Conservation (phyloP, 2,888 invertebrate species). For the Mesoligia furuncula region DNA sequence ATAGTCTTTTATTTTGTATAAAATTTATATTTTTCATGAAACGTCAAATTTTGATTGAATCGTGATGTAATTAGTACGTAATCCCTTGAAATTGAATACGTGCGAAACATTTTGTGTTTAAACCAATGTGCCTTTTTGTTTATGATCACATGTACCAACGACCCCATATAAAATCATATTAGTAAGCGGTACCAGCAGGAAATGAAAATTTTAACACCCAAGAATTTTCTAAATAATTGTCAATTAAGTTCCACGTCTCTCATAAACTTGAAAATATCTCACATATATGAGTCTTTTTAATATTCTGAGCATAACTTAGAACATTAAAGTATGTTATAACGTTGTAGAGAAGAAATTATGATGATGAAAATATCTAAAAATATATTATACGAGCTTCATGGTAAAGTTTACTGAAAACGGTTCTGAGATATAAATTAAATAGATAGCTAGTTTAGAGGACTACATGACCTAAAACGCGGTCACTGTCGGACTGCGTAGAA, state of each 20-base stretch:
- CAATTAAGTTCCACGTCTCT: conserved; percentile 15
- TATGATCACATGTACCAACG: not conserved
- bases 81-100: not conserved
- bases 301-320: conserved; percentile 17
- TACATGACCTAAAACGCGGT: too few relatives aligned
- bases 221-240: conserved; percentile 16
- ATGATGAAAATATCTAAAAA: conserved; percentile 31
- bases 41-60: not conserved
- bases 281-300: conserved; percentile 28
- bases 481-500: too few relatives aligned
- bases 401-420: conserved; percentile 10
- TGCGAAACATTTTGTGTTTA: not conserved
- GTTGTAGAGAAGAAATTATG: conserved; percentile 13
- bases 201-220: conserved; percentile 1
- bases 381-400: conserved; percentile 2
- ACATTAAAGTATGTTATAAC: conserved; percentile 25
- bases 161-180: not conserved
- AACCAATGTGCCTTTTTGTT: not conserved
- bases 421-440: conserved; percentile 38
- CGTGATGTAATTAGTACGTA: not conserved
- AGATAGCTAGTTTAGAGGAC: conserved; percentile 10
- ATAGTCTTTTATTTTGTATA: not conserved
- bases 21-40: not conserved
- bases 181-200: not conserved
- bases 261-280: conserved; percentile 22